Base-by-base conservation (phyloP, 2,888 invertebrate species). In the Exocentrus adspersus region DNA sequence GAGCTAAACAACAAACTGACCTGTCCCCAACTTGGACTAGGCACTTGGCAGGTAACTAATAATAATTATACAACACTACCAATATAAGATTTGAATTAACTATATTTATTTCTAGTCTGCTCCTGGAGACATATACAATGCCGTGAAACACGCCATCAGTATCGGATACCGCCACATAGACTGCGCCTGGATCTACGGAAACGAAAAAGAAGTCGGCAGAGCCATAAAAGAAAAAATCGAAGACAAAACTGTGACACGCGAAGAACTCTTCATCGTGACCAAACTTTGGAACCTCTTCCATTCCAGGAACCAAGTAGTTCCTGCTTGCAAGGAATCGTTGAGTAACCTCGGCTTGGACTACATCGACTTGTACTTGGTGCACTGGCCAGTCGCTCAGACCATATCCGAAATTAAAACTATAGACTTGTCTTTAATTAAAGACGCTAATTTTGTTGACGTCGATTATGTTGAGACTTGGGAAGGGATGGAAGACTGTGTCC, bases 241-340 rank as follows among this genome's bases (percentile, higher is more conserved):
- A 1, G 71, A 71, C 42, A 68, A 68, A 10, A 61, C 59, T 0
- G 86, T 93, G 0, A 90, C 87, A 71, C 86, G 93, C 5, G 88
- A 89, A 74, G 88, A 90, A 21, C 79, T 92, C 0, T 92, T 91
- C 79, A 85, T 92, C 67, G 65, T 65, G 10, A 91, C 91, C 54
- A 92, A 94, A 87, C 80, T 94, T 2, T 96, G 95, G 95, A 94
- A 95, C 84, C 94, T 93, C 0, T 93, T 88, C 81, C 97, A 97
- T 80, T 87, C 87, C n/a, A 87, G 88, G 0, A 92, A 93, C 20
- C 37, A 75, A 60, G 81, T 81, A 2, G 80, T 79, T 9, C 75
- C 77, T 9, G 70, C 80, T n/a, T 75, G 79, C 16, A 79, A 74
- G 68, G 69, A 80, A 3, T 86, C 87, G 0, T 74, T 87, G 60